Conservation (phyloP, 2,113 vertebrate species). For the Todiramphus chloris region DNA sequence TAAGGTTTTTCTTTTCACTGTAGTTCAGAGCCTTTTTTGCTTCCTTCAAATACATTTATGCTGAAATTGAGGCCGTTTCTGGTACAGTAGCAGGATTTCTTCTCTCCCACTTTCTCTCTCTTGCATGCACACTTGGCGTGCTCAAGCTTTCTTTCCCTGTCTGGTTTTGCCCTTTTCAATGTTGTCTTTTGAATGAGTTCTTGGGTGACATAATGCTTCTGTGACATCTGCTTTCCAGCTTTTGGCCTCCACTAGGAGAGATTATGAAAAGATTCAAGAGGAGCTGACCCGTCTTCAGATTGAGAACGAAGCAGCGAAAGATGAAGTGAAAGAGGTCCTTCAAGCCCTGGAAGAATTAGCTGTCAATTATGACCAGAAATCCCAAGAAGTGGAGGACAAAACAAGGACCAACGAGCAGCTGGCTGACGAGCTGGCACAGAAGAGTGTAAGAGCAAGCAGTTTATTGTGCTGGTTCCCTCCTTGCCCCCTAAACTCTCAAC, state of each 20-base stretch:
- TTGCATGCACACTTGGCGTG: accelerated
- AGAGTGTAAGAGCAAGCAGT: slow-evolving; percentile 75
- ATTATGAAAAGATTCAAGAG: slow-evolving; percentile 92
- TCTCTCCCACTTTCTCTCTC: neutral
- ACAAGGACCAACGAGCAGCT: slow-evolving; percentile 83
- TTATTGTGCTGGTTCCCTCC: neutral
- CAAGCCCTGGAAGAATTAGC: slow-evolving; percentile 94
- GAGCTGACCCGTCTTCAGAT: slow-evolving; percentile 90
- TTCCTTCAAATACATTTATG: neutral
- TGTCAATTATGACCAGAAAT: slow-evolving; percentile 94
- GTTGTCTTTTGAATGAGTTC: neutral
- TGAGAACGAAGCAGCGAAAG: slow-evolving; percentile 92
- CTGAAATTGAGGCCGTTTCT: neutral
- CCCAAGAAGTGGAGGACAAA: slow-evolving; percentile 88
- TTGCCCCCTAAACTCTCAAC: neutral
- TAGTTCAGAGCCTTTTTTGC: neutral
- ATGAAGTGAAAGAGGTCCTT: slow-evolving; percentile 95
- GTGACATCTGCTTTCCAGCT: slow-evolving; percentile 73
- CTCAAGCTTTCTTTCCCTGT: neutral
- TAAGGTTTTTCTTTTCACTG: neutral
- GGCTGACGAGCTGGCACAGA: slow-evolving; percentile 86
- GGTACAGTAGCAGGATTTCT: neutral
- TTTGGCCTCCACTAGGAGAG: slow-evolving; percentile 87
- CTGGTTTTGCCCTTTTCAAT: neutral
- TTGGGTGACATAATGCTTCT: neutral